Base-by-base conservation (phyloP, 2,797 vertebrate genomes). In the Syndactyla subalaris region DNA sequence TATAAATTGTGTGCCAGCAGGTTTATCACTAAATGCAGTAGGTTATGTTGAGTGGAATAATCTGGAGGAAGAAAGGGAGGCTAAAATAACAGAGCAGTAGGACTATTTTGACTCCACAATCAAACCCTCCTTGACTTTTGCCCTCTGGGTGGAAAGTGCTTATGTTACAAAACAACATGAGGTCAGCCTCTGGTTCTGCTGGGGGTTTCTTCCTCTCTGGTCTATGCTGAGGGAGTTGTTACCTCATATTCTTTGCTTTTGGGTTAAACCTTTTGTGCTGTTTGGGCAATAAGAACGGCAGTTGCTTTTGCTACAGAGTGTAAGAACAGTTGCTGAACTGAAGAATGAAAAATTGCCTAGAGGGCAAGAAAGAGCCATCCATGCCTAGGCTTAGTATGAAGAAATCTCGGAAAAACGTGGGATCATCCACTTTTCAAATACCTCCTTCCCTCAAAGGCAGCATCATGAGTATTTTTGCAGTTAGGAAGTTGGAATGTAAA, bases 51-150 rank as follows among this genome's bases (percentile, higher is more conserved):
- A 97, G 95, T 84, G 70, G 94, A 94, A 96, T 92, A 97, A 97
- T 97, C 94, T 75, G 91, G 95, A 97, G 97, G 98, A 97, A 97
- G 97, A 96, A 93, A 79, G 95, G 97, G 98, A 98, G 97, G 97
- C 97, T 98, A 97, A 97, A 98, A 98, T 97, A 98, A 98, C 97
- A 97, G 83, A 55, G 93, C 6, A 19, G 97, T 95, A 97, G 96
- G 93, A 94, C 95, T 97, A 79, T 96, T 97, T 97, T 94, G 96
- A 97, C 97, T 97, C 95, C 95, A 93, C 97, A 98, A 89, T 97
- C 96, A 94, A 96, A 95, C 88, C 92, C 85, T 94, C 94, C 96
- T 96, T 97, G 97, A 98, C 97, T 97, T 89, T 49, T 94, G 97
- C 91, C 93, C 97, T 97, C 96, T 93, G 85, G 92, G 92, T 94